Percentiles rank a stretch among this genome's conserved stretches.
phyloP scores from a whole-genome alignment of 2,797 vertebrate species.

The Microchirus variegatus region DNA sequence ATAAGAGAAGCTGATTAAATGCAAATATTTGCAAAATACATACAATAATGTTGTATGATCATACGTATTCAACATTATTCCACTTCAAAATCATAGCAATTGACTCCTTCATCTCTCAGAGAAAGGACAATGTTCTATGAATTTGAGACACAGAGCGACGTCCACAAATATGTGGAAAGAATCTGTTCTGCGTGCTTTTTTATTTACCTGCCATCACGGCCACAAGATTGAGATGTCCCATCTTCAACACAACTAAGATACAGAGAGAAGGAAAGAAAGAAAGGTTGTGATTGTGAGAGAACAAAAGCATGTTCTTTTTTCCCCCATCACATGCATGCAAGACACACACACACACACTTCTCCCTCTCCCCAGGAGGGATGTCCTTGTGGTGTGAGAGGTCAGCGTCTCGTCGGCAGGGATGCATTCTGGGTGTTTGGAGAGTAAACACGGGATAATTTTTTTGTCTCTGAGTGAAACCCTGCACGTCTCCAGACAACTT shows the following conservation, averaged over 20 bases:
- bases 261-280: constrained; percentile 8
- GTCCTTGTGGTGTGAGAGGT: constrained; percentile 66
- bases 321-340: constrained; percentile 32
- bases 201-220: constrained; percentile 68
- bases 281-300: constrained; percentile 19
- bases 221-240: constrained; percentile 60
- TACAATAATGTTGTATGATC: no score
- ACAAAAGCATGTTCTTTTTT: constrained; percentile 8
- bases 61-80: no score
- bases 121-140: not conserved
- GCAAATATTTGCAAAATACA: no score
- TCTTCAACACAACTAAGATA: constrained; percentile 56
- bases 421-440: constrained; percentile 71
- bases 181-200: not conserved
- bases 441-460: constrained; percentile 69
- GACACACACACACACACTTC: constrained; percentile 30
- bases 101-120: not conserved
- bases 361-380: constrained; percentile 51
- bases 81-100: no score
- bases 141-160: not conserved
- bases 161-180: not conserved
- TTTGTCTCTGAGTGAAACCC: constrained; percentile 58
- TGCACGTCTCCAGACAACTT: constrained; percentile 55
- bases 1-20: no score
- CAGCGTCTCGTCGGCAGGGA: constrained; percentile 68